Conservation (phyloP, 2,888 invertebrate species). For the Sphinx pinastri region DNA sequence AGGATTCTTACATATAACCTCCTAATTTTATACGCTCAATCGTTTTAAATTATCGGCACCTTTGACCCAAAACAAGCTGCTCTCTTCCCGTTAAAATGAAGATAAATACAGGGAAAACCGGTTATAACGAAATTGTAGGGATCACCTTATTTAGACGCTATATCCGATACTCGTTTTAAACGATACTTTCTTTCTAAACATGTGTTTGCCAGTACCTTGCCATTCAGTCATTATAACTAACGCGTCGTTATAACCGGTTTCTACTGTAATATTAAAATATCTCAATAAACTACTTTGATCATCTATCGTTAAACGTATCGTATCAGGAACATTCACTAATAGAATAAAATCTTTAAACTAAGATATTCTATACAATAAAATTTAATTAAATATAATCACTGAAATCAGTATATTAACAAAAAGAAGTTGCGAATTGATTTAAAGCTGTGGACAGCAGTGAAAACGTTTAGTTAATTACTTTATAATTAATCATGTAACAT, state of each 20-base stretch:
- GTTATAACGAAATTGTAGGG: too few species aligned
- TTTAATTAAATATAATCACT: not conserved
- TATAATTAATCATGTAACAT: too few species aligned
- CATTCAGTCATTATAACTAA: too few species aligned
- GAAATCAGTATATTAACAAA: constrained; percentile 11
- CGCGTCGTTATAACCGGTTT: too few species aligned
- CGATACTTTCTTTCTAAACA: too few species aligned
- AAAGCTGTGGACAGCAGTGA: too few species aligned
- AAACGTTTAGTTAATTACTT: too few species aligned
- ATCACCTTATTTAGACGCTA: too few species aligned
- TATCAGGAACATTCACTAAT: constrained; percentile 63
- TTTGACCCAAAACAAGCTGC: constrained; percentile 40
- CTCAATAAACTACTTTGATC: constrained; percentile 53
- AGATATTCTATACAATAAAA: constrained; percentile 44
- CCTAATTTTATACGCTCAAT: not conserved
- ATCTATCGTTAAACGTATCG: constrained; percentile 55
- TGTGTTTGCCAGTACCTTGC: too few species aligned
- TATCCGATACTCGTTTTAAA: too few species aligned
- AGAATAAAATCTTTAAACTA: constrained; percentile 51
- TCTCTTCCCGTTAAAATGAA: constrained; percentile 32
- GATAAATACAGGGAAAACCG: constrained; percentile 25
- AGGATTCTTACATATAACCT: not conserved
- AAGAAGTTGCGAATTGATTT: not conserved
- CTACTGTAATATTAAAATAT: constrained; percentile 39
- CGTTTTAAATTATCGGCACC: constrained; percentile 11